Evolutionary conservation across 2,113 vertebrate species (phyloP), one percentile per base, ranked within the genome.

Genomic region (Laticauda laticaudata): DNA sequence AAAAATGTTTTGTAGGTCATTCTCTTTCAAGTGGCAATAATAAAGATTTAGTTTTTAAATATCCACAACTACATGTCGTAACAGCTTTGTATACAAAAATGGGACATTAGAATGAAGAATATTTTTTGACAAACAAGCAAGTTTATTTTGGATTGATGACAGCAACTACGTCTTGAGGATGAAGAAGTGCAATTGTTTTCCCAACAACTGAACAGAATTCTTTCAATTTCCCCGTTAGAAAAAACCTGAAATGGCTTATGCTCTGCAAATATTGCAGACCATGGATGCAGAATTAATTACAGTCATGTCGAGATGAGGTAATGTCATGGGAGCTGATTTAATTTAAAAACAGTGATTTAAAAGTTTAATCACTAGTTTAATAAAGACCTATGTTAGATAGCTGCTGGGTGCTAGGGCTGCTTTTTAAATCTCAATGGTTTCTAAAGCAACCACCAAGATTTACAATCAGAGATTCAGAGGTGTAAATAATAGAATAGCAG

Each of bases 201-300:
- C 57, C 93, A 18, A 81, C n/a, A 29, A 39, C 85, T 45, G 53
- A 91, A 90, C 94, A 61, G 54, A 43, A 14, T n/a, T 94, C 86
- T 92, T 95, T 51, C 69, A 90, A 92, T 56, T 1, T 45, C 48
- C 92, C 18, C 2, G n/a, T 64, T 53, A 45, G 88, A 95, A 90
- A 92, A 15, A 34, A 94, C 95, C 48, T 53, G 64, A 24, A 56
- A 55, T 0, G 51, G 90, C 94, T 94, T 92, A 23, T 43, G 92
- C 87, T 95, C 34, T 23, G 26, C 61, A 18, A 61, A 92, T 9
- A 15, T 94, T 95, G 88, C 86, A 92, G 86, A 55, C 94, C 94
- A 85, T 0, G 10, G 81, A 56, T 95, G 88, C 91, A 94, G 87
- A 91, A 96, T 97, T 97, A 97, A 96, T 98, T 97, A 96, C 93